phyloP scores from a whole-genome alignment of 2,113 vertebrate species.

The Gymnarchus niloticus region DNA sequence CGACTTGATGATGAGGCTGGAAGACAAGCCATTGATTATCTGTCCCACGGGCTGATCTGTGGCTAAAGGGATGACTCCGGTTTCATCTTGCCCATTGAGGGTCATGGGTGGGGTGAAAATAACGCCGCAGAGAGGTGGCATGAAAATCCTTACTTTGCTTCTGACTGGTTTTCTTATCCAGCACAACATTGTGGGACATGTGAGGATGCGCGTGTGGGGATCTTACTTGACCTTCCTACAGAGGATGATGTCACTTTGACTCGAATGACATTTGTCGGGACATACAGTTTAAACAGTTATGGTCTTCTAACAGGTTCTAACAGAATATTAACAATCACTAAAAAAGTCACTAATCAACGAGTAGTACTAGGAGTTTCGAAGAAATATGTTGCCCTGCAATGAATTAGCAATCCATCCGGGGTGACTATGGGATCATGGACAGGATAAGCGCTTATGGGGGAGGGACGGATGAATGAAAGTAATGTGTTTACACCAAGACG shows the following conservation, averaged over 20 bases:
- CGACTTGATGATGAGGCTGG: slow-evolving; percentile 60
- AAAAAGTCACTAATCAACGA: not conserved
- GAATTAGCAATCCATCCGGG: too few relatives aligned
- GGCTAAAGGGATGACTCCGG: slow-evolving; percentile 54
- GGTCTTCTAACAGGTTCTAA: too few relatives aligned
- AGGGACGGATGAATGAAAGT: not conserved
- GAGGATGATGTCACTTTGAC: not conserved
- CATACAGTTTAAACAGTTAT: not conserved
- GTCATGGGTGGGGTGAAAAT: not conserved
- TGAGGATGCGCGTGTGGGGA: not conserved
- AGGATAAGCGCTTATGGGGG: not conserved
- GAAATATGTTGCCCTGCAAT: not conserved
- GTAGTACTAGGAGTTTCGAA: not conserved
- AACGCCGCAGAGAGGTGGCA: not conserved
- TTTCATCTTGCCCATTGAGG: slow-evolving; percentile 43
- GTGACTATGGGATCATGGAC: too few relatives aligned
- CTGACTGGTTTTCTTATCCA: not conserved
- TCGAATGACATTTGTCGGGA: too few relatives aligned
- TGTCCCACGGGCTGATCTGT: slow-evolving; percentile 67
- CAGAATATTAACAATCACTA: not conserved
- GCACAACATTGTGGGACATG: not conserved
- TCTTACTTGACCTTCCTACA: not conserved
- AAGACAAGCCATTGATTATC: slow-evolving; percentile 67
- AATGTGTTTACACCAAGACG: not conserved
- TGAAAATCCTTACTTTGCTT: not conserved